phyloP scores from a whole-genome alignment of 2,113 vertebrate species.

The Hemicordylus capensis region DNA sequence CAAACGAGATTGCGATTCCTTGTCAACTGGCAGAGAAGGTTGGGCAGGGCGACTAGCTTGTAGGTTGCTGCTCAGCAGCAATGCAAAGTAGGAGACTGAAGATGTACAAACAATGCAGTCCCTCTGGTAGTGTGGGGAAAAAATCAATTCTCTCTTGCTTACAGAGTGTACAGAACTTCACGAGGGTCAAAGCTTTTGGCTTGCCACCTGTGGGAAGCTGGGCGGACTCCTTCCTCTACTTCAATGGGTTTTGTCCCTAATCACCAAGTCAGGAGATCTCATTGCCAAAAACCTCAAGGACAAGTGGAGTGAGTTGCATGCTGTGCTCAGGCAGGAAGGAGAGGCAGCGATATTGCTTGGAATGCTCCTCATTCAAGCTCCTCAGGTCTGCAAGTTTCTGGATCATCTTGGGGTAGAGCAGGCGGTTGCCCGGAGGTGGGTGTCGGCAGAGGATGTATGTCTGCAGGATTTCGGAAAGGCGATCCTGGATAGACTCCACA shows the following conservation, averaged over 20 bases:
- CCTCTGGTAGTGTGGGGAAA: slow-evolving; percentile 11
- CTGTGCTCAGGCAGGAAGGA: slow-evolving; percentile 92
- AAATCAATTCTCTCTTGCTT: background rate
- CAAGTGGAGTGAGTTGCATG: slow-evolving; percentile 95
- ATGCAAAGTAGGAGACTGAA: background rate
- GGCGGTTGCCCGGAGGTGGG: slow-evolving; percentile 80
- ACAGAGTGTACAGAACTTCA: background rate
- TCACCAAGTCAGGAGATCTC: slow-evolving; percentile 84
- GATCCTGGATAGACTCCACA: slow-evolving; percentile 91
- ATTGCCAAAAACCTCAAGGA: slow-evolving; percentile 94
- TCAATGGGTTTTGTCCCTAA: fast-evolving
- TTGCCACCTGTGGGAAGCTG: background rate
- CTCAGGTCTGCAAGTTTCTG: slow-evolving; percentile 96
- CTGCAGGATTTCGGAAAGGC: slow-evolving; percentile 89
- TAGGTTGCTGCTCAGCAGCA: background rate
- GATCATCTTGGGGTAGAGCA: slow-evolving; percentile 98
- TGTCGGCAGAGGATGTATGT: slow-evolving; percentile 92
- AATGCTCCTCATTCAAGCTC: slow-evolving; percentile 97
- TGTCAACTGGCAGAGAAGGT: fast-evolving
- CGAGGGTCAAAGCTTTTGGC: background rate
- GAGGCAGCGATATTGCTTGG: slow-evolving; percentile 93
- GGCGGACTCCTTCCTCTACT: background rate
- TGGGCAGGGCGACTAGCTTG: fast-evolving
- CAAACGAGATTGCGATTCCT: background rate
- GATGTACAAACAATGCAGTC: background rate